Evolutionary conservation across 2,113 vertebrate species (phyloP).

Genomic region (Ceyx margarethae): DNA sequence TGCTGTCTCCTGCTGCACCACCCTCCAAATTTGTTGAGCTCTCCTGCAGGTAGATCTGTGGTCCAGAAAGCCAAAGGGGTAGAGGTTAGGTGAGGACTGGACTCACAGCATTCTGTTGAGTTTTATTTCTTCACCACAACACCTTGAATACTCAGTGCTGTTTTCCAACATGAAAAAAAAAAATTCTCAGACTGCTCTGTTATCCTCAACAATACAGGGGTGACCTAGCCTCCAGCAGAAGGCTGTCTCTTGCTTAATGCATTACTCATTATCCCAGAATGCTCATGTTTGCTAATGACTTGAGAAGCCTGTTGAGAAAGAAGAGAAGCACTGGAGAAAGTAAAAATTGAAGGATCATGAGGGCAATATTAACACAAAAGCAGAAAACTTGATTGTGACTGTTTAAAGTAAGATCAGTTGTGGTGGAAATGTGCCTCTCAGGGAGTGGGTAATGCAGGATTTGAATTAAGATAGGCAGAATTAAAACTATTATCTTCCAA

Average conservation of each 20-base stretch:
- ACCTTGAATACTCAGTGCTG: background rate
- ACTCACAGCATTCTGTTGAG: background rate
- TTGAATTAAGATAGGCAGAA: background rate
- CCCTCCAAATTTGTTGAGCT: background rate
- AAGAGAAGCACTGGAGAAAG: background rate
- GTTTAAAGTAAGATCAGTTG: background rate
- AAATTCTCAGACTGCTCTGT: background rate
- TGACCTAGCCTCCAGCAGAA: background rate
- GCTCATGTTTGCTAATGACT: background rate
- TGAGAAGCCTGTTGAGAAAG: background rate
- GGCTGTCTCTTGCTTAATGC: background rate
- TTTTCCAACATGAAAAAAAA: background rate
- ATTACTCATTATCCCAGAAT: background rate
- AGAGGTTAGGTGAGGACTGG: background rate
- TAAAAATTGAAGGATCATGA: background rate
- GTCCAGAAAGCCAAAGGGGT: background rate
- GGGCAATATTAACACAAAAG: background rate
- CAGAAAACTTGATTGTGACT: background rate
- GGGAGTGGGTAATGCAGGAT: background rate
- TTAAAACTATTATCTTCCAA: background rate
- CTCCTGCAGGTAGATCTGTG: background rate
- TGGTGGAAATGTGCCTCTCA: background rate
- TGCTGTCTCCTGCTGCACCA: background rate
- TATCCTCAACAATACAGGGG: background rate
- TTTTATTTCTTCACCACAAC: background rate